Evolutionary conservation across 2,113 vertebrate species (phyloP).

Genomic region (Heloderma charlesbogerti): DNA sequence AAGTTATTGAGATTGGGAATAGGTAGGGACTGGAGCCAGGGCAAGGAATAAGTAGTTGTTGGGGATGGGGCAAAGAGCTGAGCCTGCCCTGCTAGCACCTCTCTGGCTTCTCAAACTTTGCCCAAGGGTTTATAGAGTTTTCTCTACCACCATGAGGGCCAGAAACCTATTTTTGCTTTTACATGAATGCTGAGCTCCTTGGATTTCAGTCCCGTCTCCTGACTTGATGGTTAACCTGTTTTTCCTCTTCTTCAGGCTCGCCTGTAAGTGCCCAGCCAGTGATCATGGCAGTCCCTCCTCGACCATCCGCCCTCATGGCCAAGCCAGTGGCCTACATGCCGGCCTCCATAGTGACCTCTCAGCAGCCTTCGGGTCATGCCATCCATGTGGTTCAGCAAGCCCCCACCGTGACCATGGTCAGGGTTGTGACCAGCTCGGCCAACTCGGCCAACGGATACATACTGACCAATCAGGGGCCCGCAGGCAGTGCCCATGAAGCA

Average conservation of each 20-base stretch:
- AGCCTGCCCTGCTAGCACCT: background rate
- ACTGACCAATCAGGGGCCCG: constrained; percentile 79
- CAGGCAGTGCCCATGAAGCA: constrained; percentile 73
- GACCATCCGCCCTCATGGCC: constrained; percentile 81
- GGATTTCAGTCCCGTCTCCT: fast-evolving
- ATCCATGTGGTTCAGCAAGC: constrained; percentile 92
- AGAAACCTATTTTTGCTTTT: background rate
- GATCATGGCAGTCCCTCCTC: constrained; percentile 93
- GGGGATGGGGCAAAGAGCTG: background rate
- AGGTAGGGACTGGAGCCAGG: background rate
- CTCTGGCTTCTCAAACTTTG: background rate
- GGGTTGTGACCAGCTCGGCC: constrained; percentile 87
- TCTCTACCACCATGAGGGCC: background rate
- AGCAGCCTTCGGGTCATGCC: constrained; percentile 84
- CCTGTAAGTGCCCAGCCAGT: constrained; percentile 93
- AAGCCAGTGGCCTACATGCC: constrained; percentile 92
- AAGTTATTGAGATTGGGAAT: too few relatives aligned
- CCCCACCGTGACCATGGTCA: constrained; percentile 93
- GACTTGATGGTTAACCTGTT: background rate
- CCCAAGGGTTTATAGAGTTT: background rate
- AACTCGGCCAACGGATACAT: constrained; percentile 92
- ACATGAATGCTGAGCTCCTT: too few relatives aligned
- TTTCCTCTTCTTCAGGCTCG: constrained; percentile 80
- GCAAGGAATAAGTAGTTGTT: background rate
- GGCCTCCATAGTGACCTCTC: constrained; percentile 84